Evolutionary conservation across 1,140 invertebrate genomes (phyloP), one percentile per base, ranked within the genome.

Genomic region (Drosophila truncata): DNA sequence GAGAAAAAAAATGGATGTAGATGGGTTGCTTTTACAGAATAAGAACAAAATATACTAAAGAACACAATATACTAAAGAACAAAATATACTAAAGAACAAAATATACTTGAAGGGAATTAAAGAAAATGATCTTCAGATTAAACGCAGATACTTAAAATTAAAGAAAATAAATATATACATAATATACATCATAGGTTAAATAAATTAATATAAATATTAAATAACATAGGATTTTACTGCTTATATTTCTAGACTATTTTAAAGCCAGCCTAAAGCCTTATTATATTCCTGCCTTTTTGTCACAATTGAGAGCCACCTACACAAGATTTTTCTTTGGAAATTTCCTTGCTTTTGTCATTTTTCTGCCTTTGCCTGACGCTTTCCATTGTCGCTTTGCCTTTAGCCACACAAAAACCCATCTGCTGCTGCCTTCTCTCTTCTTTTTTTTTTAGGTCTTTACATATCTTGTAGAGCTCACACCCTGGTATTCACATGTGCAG

Each of bases 361-460:
- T 27, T 18, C n/a, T 39, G 31, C 11, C 44, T 59, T 69, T 67
- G 23, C 42, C 73, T 39, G 29, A 42, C 55, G 35, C 55, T 31
- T 47, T 67, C 13, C 49, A 55, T 69, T 77, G 63, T 77, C 61
- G 47, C 69, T 39, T 41, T 39, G 18, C 57, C 46, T 61, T 72
- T 39, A 29, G 49, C 29, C 54, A 69, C 46, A 77, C 47, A 69
- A 77, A 61, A 69, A 49, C 66, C 27, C n/a, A n/a, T 9, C 41
- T 47, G 59, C 39, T 47, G 39, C 41, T 27, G 20, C 3, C 6
- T 20, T 20, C 42, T 23, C 14, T 35, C 7, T 20, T 23, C 9
- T 13, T 20, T 18, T 35, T 35, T 35, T 54, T 37, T 16, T 23
- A 35, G 13, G 50, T 55, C 52, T 55, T 55, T 55, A 55, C 52